Conservation (phyloP, 1,140 invertebrate genomes). For the Leptopilina clavipes region DNA sequence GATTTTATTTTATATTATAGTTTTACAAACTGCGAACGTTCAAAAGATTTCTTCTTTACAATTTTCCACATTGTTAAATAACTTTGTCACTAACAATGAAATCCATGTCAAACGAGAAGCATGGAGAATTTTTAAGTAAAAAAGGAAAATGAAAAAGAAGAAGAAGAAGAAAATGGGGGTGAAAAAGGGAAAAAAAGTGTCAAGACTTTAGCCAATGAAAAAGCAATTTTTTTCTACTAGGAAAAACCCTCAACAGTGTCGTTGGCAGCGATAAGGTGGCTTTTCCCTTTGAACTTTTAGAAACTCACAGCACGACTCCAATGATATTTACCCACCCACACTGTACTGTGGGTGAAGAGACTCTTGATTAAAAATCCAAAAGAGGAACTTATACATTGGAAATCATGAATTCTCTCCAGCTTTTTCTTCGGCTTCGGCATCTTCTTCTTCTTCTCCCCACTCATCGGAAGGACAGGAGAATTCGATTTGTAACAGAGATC, state of each 20-base stretch:
- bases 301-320: slow-evolving; percentile 17
- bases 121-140: no score
- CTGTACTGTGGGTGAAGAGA: slow-evolving; percentile 1
- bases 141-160: no score
- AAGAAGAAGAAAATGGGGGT: no score
- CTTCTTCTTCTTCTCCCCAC: slow-evolving; percentile 33
- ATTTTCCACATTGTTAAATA: no score
- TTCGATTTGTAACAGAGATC: slow-evolving; percentile 48
- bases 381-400: background rate
- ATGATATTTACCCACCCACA: slow-evolving; percentile 32
- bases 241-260: slow-evolving; percentile 2
- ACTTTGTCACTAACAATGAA: no score
- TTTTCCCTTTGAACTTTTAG: slow-evolving; percentile 35
- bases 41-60: no score
- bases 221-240: slow-evolving; percentile 15
- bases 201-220: slow-evolving; percentile 16
- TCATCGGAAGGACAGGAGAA: slow-evolving; percentile 33
- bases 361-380: slow-evolving; percentile 45
- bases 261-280: slow-evolving; percentile 19
- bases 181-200: background rate
- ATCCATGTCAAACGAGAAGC: no score
- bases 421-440: background rate
- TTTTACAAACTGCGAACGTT: no score
- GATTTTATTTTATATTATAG: no score
- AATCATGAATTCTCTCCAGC: slow-evolving; percentile 29